Evolutionary conservation across 2,113 vertebrate species (phyloP).

Genomic region (Hoplias malabaricus): DNA sequence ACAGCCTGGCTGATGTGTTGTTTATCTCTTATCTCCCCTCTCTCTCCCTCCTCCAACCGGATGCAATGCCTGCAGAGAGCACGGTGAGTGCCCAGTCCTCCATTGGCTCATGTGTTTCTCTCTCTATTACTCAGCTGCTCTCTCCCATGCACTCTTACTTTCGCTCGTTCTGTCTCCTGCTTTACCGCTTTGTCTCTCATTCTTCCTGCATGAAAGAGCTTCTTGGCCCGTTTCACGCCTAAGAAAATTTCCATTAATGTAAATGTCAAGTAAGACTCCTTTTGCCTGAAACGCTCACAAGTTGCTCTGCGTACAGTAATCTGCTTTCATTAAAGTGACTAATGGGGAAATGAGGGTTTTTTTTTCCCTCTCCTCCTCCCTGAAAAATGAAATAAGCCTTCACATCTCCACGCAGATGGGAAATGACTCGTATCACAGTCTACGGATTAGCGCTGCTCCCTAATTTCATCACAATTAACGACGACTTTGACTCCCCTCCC

Average conservation of each 20-base stretch:
- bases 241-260: slow-evolving; percentile 54
- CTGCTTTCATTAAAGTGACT: slow-evolving; percentile 65
- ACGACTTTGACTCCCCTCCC: slow-evolving; percentile 60
- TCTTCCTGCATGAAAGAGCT: slow-evolving; percentile 48
- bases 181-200: background rate
- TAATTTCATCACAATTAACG: slow-evolving; percentile 78
- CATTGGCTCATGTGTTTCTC: background rate
- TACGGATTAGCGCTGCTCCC: slow-evolving; percentile 70
- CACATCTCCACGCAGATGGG: slow-evolving; percentile 65
- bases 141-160: background rate
- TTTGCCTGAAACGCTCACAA: slow-evolving; percentile 39
- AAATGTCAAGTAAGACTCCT: slow-evolving; percentile 54
- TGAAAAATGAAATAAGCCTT: slow-evolving; percentile 55
- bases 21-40: slow-evolving; percentile 50
- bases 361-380: background rate
- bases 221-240: slow-evolving; percentile 49
- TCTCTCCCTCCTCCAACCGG: slow-evolving; percentile 9
- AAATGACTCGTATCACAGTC: slow-evolving; percentile 69
- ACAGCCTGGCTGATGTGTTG: slow-evolving; percentile 67
- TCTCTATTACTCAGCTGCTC: background rate
- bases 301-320: slow-evolving; percentile 58
- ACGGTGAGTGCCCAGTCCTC: slow-evolving; percentile 79
- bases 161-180: slow-evolving; percentile 18
- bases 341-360: slow-evolving; percentile 66
- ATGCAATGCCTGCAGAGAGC: slow-evolving; percentile 74